A percentile compares a stretch with the other conserved stretches of the same genome.
Conservation (phyloP, 2,888 invertebrate genomes). For the Heliconius charithonia region DNA sequence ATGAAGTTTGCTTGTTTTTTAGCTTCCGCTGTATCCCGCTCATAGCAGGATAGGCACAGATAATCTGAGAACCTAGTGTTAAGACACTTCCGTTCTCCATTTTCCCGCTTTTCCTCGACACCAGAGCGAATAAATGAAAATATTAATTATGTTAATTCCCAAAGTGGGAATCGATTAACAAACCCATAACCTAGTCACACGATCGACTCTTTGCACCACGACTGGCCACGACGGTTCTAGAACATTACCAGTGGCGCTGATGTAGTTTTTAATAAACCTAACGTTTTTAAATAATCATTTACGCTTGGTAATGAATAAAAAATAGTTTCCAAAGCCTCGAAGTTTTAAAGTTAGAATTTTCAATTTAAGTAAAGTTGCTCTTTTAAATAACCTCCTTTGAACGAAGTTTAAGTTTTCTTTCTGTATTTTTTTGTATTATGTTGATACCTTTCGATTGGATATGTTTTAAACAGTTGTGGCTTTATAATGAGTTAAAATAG, state of each 20-base stretch:
- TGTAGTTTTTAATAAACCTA: not conserved
- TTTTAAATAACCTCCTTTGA: constrained; percentile 30
- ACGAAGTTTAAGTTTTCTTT: constrained; percentile 24
- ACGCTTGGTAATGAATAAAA: constrained; percentile 21
- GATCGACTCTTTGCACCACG: no score
- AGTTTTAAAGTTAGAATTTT: constrained; percentile 27
- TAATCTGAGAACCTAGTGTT: no score
- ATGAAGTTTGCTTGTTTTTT: no score
- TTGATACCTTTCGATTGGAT: constrained; percentile 12
- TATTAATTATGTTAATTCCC: no score
- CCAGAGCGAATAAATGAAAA: no score
- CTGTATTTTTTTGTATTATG: constrained; percentile 18
- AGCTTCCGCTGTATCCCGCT: no score
- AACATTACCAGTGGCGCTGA: not conserved
- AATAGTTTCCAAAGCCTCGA: constrained; percentile 29
- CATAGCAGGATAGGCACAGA: no score
- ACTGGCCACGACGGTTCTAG: not conserved
- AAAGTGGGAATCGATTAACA: no score
- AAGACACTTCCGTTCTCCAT: no score
- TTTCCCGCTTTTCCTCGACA: no score
- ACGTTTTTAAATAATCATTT: constrained; percentile 23
- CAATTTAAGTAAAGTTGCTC: constrained; percentile 27
- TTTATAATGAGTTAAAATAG: not conserved
- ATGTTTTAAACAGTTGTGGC: not conserved
- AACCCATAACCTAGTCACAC: no score